These are phyloP conservation scores for Apis florea DNA, from an alignment of 1,140 invertebrate genomes.

Conservation along the genomic window DNA sequence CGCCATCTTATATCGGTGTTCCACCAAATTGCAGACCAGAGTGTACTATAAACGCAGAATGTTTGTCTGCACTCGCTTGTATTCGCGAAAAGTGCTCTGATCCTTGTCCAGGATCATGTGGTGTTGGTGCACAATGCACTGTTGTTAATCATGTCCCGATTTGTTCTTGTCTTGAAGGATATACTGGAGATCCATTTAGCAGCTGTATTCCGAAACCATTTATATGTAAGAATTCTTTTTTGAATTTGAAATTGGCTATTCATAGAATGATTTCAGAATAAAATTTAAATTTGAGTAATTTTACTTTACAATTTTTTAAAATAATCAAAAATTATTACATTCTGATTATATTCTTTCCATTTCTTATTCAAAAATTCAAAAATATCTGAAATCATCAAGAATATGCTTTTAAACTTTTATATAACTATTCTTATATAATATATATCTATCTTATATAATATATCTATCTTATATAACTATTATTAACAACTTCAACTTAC, in stretches of 20 bases:
- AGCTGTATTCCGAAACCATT: constrained; percentile 77
- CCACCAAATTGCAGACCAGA: constrained; percentile 86
- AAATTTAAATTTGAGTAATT: too few species aligned
- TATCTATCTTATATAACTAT: not conserved
- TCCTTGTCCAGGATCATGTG: constrained; percentile 87
- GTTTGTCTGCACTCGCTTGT: constrained; percentile 82
- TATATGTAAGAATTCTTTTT: constrained; percentile 59
- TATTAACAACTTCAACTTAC: not conserved
- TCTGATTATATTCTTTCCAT: too few species aligned
- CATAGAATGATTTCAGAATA: too few species aligned
- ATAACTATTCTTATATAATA: too few species aligned
- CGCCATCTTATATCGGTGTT: constrained; percentile 83
- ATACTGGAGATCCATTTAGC: constrained; percentile 86
- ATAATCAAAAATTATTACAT: too few species aligned
- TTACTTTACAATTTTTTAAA: too few species aligned
- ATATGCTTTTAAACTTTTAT: not conserved
- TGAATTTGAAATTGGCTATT: not conserved
- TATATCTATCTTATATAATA: too few species aligned
- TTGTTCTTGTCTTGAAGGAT: constrained; percentile 84
- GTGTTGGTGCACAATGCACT: constrained; percentile 84
- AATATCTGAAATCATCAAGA: too few species aligned
- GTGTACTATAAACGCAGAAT: constrained; percentile 85
- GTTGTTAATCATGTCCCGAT: constrained; percentile 85
- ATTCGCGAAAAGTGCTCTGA: constrained; percentile 85
- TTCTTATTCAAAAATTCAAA: too few species aligned